phyloP scores from a whole-genome alignment of 2,888 invertebrate species.

The Drosophila paracracens region DNA sequence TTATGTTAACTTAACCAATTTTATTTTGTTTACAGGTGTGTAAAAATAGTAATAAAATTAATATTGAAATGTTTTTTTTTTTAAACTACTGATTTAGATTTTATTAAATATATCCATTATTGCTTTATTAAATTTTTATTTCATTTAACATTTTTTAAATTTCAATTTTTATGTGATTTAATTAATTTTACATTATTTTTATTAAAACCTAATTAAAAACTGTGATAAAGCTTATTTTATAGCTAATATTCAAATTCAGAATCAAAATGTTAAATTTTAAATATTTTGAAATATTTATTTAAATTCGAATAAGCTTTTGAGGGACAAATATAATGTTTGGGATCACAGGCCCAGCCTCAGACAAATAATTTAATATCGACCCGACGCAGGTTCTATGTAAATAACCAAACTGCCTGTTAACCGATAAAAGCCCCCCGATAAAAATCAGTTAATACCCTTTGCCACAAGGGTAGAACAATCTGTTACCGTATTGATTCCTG shows the following conservation, averaged over 20 bases:
- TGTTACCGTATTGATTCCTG: conserved; percentile 57
- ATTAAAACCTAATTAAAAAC: not conserved
- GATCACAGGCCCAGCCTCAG: not conserved
- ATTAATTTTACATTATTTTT: not conserved
- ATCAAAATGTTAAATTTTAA: not conserved
- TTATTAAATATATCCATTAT: accelerated
- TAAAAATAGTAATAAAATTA: not conserved
- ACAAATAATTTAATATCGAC: conserved; percentile 27
- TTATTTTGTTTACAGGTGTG: accelerated
- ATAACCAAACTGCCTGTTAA: conserved; percentile 5
- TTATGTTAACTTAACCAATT: not conserved
- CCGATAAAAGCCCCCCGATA: conserved; percentile 13
- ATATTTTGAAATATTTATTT: not conserved
- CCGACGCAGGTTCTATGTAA: conserved; percentile 14
- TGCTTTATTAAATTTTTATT: not conserved
- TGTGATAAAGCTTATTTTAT: not conserved
- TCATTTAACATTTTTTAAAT: not conserved
- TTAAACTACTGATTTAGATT: not conserved
- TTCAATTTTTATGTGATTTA: not conserved
- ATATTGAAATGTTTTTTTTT: too few relatives aligned
- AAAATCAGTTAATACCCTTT: conserved; percentile 44
- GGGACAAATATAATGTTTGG: not conserved
- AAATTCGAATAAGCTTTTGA: not conserved
- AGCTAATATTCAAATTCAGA: too few relatives aligned
- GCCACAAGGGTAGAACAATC: conserved; percentile 43